These are phyloP conservation scores for Zoanthus sansibaricus DNA, from an alignment of 92 coral and sea anemone species.

Conservation along the genomic window DNA sequence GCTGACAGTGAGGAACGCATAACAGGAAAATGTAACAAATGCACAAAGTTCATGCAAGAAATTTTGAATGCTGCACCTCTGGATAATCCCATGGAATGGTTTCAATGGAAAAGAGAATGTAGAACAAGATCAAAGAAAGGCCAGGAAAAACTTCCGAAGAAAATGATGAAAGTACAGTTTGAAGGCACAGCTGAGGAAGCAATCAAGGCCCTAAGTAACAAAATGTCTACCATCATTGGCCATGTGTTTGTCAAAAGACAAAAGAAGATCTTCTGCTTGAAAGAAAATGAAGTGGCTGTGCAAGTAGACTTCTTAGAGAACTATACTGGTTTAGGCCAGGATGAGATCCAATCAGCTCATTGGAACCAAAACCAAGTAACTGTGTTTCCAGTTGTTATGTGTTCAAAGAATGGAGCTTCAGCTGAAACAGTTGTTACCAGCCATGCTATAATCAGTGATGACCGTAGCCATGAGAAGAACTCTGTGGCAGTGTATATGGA, in stretches of 20 bases:
- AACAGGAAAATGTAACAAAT: constrained; percentile 47
- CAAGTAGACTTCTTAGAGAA: constrained; percentile 72
- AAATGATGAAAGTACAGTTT: constrained; percentile 44
- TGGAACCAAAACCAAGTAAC: constrained; percentile 60
- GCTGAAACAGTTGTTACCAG: neutral
- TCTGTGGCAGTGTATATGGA: constrained; percentile 1
- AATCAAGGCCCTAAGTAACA: constrained; percentile 23
- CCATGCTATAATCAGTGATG: constrained; percentile 63
- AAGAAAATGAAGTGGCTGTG: constrained; percentile 42
- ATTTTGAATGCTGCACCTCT: constrained; percentile 23
- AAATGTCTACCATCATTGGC: constrained; percentile 52
- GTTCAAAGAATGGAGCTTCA: constrained; percentile 10
- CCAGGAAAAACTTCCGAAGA: constrained; percentile 15
- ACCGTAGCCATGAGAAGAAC: neutral
- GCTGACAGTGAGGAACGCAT: constrained; percentile 36
- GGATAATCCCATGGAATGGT: constrained; percentile 57
- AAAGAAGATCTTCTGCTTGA: constrained; percentile 37
- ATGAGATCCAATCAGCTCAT: constrained; percentile 58
- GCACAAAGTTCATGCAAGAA: constrained; percentile 25
- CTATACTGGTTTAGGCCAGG: constrained; percentile 43
- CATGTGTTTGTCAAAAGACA: constrained; percentile 59
- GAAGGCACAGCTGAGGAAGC: constrained; percentile 52
- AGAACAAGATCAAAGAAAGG: neutral
- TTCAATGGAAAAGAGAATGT: constrained; percentile 52
- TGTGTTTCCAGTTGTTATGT: constrained; percentile 35